These are phyloP conservation scores for Eciton burchellii DNA, from an alignment of 1,140 invertebrate genomes.

Conservation along the genomic window DNA sequence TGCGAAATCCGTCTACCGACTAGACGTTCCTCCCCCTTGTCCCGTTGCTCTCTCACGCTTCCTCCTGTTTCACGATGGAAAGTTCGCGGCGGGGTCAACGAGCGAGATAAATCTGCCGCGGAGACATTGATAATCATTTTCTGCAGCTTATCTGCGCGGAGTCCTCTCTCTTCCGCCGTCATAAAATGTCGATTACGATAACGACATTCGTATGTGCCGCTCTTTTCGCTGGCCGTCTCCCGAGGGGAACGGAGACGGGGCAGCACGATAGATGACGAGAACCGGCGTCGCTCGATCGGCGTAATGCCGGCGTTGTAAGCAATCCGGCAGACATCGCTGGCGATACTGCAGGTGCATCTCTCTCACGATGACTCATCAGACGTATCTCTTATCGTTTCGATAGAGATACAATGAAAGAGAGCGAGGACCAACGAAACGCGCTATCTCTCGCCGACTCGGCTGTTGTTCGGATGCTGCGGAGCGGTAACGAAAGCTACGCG, in stretches of 20 bases:
- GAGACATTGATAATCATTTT: conserved; percentile 56
- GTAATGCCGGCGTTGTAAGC: conserved; percentile 43
- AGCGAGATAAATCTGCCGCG: conserved; percentile 45
- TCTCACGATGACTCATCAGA: background rate
- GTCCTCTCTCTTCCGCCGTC: background rate
- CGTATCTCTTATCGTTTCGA: conserved; percentile 6
- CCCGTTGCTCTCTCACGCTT: background rate
- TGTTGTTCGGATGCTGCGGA: conserved; percentile 31
- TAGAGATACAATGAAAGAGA: conserved; percentile 18
- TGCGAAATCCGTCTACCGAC: conserved; percentile 45
- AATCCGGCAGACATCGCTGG: background rate
- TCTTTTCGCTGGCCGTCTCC: too few species aligned
- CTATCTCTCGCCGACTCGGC: conserved; percentile 9
- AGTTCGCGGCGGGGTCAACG: conserved; percentile 16
- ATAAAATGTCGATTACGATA: conserved; percentile 71
- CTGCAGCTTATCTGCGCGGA: conserved; percentile 24
- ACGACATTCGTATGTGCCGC: conserved; percentile 52
- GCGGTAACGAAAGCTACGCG: background rate
- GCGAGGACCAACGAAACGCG: background rate
- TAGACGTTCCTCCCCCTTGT: background rate
- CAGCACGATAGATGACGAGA: conserved; percentile 68
- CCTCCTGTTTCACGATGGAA: conserved; percentile 16
- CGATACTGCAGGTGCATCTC: background rate
- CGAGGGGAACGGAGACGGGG: too few species aligned
- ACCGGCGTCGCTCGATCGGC: conserved; percentile 59